phyloP scores from a whole-genome alignment of 1,140 invertebrate genomes.

The Neodiprion virginianus region DNA sequence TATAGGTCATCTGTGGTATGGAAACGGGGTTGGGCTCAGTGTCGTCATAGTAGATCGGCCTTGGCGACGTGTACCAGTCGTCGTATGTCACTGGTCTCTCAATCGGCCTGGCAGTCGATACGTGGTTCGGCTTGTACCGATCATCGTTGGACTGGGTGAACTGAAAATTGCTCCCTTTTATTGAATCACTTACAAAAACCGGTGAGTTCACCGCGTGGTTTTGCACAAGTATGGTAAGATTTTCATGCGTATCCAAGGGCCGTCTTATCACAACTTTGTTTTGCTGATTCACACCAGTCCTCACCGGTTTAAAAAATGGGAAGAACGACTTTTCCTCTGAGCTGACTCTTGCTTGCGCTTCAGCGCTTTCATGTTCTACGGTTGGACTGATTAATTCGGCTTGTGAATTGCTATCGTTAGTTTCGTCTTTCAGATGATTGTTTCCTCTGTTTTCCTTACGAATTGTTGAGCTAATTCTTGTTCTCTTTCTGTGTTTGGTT shows the following conservation, averaged over 20 bases:
- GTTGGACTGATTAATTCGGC: neutral
- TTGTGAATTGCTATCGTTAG: constrained; percentile 15
- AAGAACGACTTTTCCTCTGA: neutral
- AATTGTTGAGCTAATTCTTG: neutral
- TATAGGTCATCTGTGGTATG: neutral
- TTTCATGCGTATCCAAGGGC: constrained; percentile 45
- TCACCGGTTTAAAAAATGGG: constrained; percentile 32
- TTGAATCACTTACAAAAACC: constrained; percentile 48
- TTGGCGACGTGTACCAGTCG: neutral
- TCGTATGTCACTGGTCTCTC: too few species aligned
- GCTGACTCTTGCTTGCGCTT: neutral
- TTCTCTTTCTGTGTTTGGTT: neutral
- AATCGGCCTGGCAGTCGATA: neutral
- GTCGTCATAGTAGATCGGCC: neutral
- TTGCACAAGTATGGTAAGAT: constrained; percentile 51
- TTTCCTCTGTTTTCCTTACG: constrained; percentile 5
- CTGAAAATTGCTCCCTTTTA: constrained; percentile 40
- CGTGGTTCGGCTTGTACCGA: neutral
- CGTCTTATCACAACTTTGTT: constrained; percentile 47
- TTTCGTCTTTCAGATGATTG: constrained; percentile 18
- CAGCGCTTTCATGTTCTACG: neutral
- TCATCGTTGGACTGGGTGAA: constrained; percentile 24
- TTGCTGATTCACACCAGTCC: constrained; percentile 48
- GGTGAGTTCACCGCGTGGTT: constrained; percentile 54
- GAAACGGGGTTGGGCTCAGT: neutral